Percentiles rank a stretch among this genome's conserved stretches.
Conservation (phyloP, 2,113 vertebrate genomes). For the Zapornia atra region DNA sequence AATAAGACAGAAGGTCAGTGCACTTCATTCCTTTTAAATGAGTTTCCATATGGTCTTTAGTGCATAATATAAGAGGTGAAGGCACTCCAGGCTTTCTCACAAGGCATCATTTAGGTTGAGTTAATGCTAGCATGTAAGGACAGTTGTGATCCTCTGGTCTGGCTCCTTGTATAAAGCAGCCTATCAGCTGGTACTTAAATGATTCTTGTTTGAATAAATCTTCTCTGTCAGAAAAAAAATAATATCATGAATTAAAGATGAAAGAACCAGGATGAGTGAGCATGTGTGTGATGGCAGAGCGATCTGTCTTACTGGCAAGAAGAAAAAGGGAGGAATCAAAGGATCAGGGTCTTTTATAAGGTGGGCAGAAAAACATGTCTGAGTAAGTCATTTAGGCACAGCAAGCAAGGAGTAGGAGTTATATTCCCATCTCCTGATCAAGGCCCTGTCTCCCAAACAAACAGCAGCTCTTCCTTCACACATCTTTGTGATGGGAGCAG, state of each 20-base stretch:
- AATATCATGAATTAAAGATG: slow-evolving; percentile 42
- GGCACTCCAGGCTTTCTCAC: neutral
- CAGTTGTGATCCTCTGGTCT: neutral
- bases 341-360: neutral
- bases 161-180: neutral
- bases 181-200: neutral
- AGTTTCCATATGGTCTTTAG: slow-evolving; percentile 44
- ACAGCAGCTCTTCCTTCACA: neutral
- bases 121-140: neutral
- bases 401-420: neutral
- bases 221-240: neutral
- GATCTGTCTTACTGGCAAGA: neutral
- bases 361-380: neutral
- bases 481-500: neutral
- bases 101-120: neutral
- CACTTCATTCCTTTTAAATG: slow-evolving; percentile 47
- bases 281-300: neutral
- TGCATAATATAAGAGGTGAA: neutral
- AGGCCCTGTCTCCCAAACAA: neutral
- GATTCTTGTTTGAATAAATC: slow-evolving; percentile 46
- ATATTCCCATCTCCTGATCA: neutral
- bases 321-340: neutral
- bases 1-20: slow-evolving; percentile 42
- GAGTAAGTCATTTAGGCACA: neutral
- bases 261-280: neutral